Conservation (phyloP, 2,888 invertebrate species). For the Beris chalybata region DNA sequence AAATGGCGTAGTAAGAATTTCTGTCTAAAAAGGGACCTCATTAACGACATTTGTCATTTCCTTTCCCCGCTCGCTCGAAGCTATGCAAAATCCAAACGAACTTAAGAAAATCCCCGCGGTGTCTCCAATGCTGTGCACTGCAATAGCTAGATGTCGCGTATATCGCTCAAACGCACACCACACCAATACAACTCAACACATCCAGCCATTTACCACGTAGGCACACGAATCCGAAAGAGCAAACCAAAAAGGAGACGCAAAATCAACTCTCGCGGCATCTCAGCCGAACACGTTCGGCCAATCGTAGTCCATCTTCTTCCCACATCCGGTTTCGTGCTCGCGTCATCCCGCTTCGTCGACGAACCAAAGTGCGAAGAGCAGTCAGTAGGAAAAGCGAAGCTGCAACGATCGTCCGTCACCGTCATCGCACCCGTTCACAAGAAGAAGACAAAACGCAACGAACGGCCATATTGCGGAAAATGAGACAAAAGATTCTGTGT, state of each 20-base stretch:
- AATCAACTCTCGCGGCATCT: slow-evolving; percentile 28
- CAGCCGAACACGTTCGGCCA: background rate
- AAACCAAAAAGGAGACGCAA: slow-evolving; percentile 33
- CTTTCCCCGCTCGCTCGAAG: no score
- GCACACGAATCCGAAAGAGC: slow-evolving; percentile 27
- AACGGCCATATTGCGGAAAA: slow-evolving; percentile 44
- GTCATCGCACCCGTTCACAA: slow-evolving; percentile 31
- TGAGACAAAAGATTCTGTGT: slow-evolving; percentile 44
- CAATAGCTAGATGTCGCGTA: no score
- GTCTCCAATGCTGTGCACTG: no score
- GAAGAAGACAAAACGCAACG: slow-evolving; percentile 42
- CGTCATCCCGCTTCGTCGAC: slow-evolving; percentile 30
- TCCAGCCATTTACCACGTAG: background rate
- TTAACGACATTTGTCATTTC: no score
- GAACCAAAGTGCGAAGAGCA: slow-evolving; percentile 21
- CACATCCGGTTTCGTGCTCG: slow-evolving; percentile 21
- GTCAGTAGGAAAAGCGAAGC: slow-evolving; percentile 1
- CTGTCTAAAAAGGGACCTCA: no score
- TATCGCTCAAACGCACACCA: no score
- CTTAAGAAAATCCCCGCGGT: no score
- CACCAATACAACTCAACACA: no score
- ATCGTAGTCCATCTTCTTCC: slow-evolving; percentile 15
- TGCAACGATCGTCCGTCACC: slow-evolving; percentile 41
- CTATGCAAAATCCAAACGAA: no score
- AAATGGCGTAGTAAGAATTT: no score